phyloP scores from a whole-genome alignment of 1,140 invertebrate species.

The Plectrocnemia conspersa region DNA sequence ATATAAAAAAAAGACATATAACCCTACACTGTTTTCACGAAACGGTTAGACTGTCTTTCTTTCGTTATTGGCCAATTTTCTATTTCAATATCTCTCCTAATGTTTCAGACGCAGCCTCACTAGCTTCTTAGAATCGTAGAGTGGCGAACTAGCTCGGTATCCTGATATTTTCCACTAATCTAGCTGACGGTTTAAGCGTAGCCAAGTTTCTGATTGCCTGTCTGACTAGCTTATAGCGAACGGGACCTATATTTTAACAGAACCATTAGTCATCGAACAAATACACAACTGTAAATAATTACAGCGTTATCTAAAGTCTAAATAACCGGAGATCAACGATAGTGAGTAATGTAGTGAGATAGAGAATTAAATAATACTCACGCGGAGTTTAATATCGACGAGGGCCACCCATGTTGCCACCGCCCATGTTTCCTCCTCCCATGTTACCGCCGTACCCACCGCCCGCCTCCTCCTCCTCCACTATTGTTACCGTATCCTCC shows the following conservation, averaged over 20 bases:
- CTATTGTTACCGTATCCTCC: constrained; percentile 52
- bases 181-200: constrained; percentile 27
- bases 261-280: constrained; percentile 33
- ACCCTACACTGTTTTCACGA: constrained; percentile 29
- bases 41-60: constrained; percentile 9
- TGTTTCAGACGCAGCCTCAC: constrained; percentile 11
- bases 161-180: constrained; percentile 24
- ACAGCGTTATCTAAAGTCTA: not conserved
- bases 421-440: constrained; percentile 27
- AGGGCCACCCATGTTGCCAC: constrained; percentile 24
- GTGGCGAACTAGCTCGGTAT: constrained; percentile 25
- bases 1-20: constrained; percentile 26
- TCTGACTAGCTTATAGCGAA: constrained; percentile 35
- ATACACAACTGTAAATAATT: not conserved
- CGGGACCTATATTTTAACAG: constrained; percentile 35
- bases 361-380: constrained; percentile 27
- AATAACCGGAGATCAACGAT: not conserved
- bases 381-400: constrained; percentile 23
- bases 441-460: constrained; percentile 38
- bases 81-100: constrained; percentile 12
- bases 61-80: constrained; percentile 7
- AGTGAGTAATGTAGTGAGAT: constrained; percentile 1
- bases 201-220: constrained; percentile 29
- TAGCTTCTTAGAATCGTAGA: constrained; percentile 7
- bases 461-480: constrained; percentile 30